Conservation (phyloP, 1,140 invertebrate genomes). For the Pemphigus obesinymphae region DNA sequence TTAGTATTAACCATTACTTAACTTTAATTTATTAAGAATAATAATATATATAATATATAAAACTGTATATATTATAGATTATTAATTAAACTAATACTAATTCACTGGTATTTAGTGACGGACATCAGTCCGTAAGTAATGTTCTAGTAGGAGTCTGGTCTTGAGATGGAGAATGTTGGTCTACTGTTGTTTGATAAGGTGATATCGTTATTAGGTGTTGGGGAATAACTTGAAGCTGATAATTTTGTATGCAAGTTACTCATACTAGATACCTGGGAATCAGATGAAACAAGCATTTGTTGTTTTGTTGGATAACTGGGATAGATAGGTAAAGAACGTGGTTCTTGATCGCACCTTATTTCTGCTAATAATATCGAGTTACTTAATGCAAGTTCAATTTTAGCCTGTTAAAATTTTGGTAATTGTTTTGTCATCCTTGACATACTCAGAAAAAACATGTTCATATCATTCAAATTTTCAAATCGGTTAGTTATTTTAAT, state of each 20-base stretch:
- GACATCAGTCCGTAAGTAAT: too few relatives aligned
- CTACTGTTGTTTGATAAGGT: neutral
- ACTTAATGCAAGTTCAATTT: slow-evolving; percentile 13
- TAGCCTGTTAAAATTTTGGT: slow-evolving; percentile 15
- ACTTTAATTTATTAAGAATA: neutral
- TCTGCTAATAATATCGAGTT: neutral
- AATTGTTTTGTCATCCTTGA: slow-evolving; percentile 6
- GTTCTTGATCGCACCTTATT: neutral
- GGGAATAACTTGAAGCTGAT: neutral
- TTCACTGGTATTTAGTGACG: neutral
- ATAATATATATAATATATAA: neutral
- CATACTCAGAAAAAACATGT: slow-evolving; percentile 19
- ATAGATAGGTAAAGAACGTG: neutral
- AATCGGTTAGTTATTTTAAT: neutral
- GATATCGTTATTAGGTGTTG: neutral
- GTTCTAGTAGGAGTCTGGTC: slow-evolving; percentile 13
- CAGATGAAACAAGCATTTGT: neutral
- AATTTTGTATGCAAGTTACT: neutral
- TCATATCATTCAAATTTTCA: neutral
- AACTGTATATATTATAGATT: slow-evolving; percentile 14
- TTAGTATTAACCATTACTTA: too few relatives aligned
- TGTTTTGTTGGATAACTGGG: neutral
- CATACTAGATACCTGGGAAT: neutral
- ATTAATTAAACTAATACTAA: slow-evolving; percentile 8
- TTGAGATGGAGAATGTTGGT: neutral